These are phyloP conservation scores for Cottus gobio DNA, from an alignment of 2,113 vertebrate genomes.

Conservation along the genomic window DNA sequence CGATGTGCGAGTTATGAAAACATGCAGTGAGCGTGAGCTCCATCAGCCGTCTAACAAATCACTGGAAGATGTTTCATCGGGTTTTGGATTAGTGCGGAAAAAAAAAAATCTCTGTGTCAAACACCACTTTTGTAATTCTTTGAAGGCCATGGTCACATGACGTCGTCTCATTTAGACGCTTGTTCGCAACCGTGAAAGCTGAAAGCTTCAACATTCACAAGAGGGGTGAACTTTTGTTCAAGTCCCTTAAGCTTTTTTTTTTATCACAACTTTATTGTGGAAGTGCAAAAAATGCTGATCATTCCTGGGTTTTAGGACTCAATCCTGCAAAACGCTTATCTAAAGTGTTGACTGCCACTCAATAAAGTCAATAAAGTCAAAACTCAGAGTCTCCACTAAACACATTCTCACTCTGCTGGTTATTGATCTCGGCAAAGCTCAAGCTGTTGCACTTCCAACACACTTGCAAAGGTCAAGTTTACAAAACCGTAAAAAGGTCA, in stretches of 20 bases:
- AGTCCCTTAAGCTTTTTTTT: too few species aligned
- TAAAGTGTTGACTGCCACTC: too few species aligned
- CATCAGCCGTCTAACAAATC: not conserved
- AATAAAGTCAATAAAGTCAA: not conserved
- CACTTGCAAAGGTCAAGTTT: too few species aligned
- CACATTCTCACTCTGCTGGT: too few species aligned
- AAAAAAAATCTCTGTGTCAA: not conserved
- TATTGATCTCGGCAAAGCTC: too few species aligned
- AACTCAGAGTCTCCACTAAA: not conserved
- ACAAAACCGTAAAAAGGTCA: too few species aligned
- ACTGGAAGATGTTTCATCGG: not conserved
- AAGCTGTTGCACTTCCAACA: too few species aligned
- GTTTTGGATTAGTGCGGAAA: not conserved
- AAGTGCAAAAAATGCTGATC: not conserved
- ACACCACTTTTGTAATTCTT: not conserved
- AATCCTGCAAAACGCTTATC: too few species aligned
- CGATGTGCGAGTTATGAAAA: constrained; percentile 8
- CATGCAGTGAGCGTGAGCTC: not conserved
- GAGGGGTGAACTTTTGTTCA: too few species aligned
- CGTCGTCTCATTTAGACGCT: not conserved
- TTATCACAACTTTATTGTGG: too few species aligned
- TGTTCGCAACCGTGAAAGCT: not conserved
- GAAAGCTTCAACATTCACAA: too few species aligned
- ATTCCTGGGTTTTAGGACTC: not conserved
- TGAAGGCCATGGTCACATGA: not conserved